Evolutionary conservation across 2,113 vertebrate species (phyloP).

Genomic region (Athene cunicularia): DNA sequence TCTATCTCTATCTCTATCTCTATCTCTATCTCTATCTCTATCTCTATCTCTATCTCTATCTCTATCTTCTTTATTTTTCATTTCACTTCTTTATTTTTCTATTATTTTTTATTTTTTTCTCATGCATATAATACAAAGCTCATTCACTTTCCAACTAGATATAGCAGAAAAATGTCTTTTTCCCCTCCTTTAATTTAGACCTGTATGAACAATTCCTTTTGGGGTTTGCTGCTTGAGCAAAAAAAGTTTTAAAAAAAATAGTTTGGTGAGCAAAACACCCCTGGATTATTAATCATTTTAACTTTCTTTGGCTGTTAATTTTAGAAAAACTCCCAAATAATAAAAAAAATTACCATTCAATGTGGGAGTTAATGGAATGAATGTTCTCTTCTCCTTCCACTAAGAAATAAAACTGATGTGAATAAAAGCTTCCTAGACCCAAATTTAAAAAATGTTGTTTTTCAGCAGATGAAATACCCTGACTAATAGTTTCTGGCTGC

Average conservation of each 20-base stretch:
- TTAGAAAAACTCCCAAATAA: not conserved
- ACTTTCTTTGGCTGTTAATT: not conserved
- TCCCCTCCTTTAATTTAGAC: not conserved
- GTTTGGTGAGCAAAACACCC: not conserved
- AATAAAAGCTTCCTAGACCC: not conserved
- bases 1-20: too few species aligned
- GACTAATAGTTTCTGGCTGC: not conserved
- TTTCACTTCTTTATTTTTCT: not conserved
- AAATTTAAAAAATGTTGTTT: not conserved
- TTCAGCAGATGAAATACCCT: accelerated
- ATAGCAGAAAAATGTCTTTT: not conserved
- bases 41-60: too few species aligned
- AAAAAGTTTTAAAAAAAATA: not conserved
- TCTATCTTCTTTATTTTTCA: not conserved
- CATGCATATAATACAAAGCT: accelerated
- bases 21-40: too few species aligned
- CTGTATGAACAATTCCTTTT: not conserved
- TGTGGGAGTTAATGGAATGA: not conserved
- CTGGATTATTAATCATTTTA: not conserved
- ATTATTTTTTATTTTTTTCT: not conserved
- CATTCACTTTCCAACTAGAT: not conserved
- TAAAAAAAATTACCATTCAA: not conserved
- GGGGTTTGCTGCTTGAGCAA: not conserved
- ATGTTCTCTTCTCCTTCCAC: not conserved
- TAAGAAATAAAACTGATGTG: not conserved